These are phyloP conservation scores for Morone saxatilis DNA, from an alignment of 2,113 vertebrate species.

Conservation along the genomic window DNA sequence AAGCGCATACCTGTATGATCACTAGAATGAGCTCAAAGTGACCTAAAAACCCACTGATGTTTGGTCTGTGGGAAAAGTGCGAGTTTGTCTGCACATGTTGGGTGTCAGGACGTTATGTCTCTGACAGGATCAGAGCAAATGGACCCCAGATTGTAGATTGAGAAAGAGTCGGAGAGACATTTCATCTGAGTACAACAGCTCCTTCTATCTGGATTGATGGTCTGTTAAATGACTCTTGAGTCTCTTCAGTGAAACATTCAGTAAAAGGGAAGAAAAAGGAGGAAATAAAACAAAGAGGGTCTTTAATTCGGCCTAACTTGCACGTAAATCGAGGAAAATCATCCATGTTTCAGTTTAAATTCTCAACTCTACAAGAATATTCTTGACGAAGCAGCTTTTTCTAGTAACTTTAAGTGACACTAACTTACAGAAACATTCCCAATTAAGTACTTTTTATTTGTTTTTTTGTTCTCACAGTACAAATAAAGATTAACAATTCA, in stretches of 20 bases:
- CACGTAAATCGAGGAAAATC: too few species aligned
- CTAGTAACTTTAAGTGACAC: too few species aligned
- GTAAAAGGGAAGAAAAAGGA: too few species aligned
- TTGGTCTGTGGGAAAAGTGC: constrained; percentile 8
- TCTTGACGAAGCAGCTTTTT: too few species aligned
- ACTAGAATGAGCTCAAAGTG: not conserved
- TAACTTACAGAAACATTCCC: too few species aligned
- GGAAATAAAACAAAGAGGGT: too few species aligned
- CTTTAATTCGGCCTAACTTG: not conserved
- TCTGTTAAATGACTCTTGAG: too few species aligned
- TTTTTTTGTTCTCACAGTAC: too few species aligned
- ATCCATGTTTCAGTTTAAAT: too few species aligned
- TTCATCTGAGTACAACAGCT: not conserved
- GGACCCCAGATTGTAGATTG: constrained; percentile 10
- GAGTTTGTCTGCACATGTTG: constrained; percentile 48
- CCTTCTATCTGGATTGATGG: not conserved
- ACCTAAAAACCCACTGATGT: not conserved
- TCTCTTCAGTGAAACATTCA: too few species aligned
- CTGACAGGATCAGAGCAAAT: constrained; percentile 20
- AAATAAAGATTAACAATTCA: not conserved
- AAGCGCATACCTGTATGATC: constrained; percentile 40
- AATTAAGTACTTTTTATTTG: too few species aligned
- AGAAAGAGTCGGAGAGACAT: not conserved
- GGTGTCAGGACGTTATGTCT: constrained; percentile 16
- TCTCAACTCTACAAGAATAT: too few species aligned